Base-by-base conservation (phyloP, 2,113 vertebrate genomes). In the Apaloderma vittatum region DNA sequence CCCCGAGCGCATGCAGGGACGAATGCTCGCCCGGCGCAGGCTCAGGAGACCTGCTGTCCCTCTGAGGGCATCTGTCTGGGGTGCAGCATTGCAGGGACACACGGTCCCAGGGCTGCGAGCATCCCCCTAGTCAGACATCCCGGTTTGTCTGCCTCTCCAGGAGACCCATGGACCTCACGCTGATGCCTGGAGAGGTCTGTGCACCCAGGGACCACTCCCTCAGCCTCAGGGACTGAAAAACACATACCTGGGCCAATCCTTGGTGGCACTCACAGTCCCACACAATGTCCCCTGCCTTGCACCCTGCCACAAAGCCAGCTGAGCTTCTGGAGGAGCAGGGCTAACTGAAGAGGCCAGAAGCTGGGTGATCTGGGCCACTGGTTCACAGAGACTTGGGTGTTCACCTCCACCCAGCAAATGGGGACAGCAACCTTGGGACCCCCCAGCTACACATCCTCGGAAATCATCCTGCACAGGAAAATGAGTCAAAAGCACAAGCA, bases 1-100 rank as follows among this genome's bases (percentile, higher is more conserved):
- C n/a, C 57, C 74, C 0, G 1, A 9, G 74, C 1, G 1, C 29
- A 4, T 20, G 6, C 1, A 3, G 22, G 54, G 59, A 61, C 0
- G 2, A 59, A 36, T 12, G 37, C 26, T 10, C 1, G 2, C 66
- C 89, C 80, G 13, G 12, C 1, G 1, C 5, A 61, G 32, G 40
- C 61, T 49, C 70, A 10, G 57, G 32, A 29, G 4, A 63, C n/a
- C 54, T 22, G 4, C 8, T 4, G 21, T 29, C 70, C 66, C 70
- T 65, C 62, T 3, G 27, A 57, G 54, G n/a, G 30, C 9, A 24
- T 5, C 72, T 21, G 1, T 40, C 5, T 15, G 59, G 68, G 55
- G 43, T 15, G 48, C 34, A 29, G 66, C 77, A 15, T 11, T 68
- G 66, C 66, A 2, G 51, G 73, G 51, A 62, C 20, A 13, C 2